phyloP scores from a whole-genome alignment of 2,888 invertebrate genomes.

The Xylophagus ater region DNA sequence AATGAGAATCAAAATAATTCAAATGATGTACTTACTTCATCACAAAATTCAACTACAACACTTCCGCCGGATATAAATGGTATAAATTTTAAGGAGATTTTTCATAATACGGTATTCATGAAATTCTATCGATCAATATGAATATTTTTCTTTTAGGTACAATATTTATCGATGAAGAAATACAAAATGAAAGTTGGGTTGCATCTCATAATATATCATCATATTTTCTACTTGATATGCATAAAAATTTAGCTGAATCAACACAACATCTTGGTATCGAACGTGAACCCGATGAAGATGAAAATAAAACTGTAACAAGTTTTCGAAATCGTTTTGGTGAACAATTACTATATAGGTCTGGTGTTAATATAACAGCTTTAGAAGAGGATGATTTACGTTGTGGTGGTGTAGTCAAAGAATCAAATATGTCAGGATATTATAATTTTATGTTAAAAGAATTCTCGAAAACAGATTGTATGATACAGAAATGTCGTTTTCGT shows the following conservation, averaged over 20 bases:
- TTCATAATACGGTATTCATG: not conserved
- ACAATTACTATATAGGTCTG: constrained; percentile 49
- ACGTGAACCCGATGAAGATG: constrained; percentile 58
- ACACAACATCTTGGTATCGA: constrained; percentile 66
- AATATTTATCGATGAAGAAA: too few relatives aligned
- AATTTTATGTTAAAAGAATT: constrained; percentile 47
- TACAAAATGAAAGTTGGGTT: constrained; percentile 40
- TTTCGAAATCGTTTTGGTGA: constrained; percentile 60
- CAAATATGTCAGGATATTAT: constrained; percentile 51
- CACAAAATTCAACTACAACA: constrained; percentile 20
- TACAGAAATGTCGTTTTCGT: constrained; percentile 65
- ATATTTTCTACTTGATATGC: constrained; percentile 57
- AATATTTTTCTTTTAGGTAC: too few relatives aligned
- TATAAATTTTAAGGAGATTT: constrained; percentile 8
- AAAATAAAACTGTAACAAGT: constrained; percentile 62
- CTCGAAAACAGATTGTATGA: constrained; percentile 57
- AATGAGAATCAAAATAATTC: constrained; percentile 29
- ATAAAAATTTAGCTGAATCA: constrained; percentile 62
- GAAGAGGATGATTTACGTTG: constrained; percentile 64
- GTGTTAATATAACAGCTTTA: constrained; percentile 61
- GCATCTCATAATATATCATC: constrained; percentile 42
- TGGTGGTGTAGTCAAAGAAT: constrained; percentile 57
- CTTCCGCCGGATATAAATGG: constrained; percentile 13
- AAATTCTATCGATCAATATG: too few relatives aligned
- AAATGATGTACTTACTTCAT: constrained; percentile 20